phyloP scores from a whole-genome alignment of 2,113 vertebrate genomes.

The Pseudopodoces humilis region DNA sequence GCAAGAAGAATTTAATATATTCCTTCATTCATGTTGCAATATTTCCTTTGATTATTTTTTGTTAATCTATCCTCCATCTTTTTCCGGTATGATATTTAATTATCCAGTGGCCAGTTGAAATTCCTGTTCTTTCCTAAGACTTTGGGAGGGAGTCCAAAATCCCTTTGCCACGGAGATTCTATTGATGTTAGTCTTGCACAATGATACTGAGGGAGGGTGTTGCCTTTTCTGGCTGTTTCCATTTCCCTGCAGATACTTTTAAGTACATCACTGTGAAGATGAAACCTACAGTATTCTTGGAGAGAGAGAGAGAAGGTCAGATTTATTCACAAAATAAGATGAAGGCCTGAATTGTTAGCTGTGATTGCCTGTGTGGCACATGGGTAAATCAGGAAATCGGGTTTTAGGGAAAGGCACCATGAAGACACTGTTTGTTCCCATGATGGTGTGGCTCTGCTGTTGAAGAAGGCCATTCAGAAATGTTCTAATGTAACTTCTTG shows the following conservation, averaged over 20 bases:
- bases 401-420: neutral
- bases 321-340: neutral
- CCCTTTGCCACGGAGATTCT: neutral
- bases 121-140: conserved; percentile 31
- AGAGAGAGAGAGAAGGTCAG: neutral
- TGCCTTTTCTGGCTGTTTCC: neutral
- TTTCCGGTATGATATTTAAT: conserved; percentile 49
- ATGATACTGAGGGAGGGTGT: neutral
- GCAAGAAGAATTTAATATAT: conserved; percentile 56
- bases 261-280: conserved; percentile 65
- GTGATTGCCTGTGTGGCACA: neutral
- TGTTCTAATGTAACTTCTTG: neutral
- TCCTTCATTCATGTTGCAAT: conserved; percentile 58
- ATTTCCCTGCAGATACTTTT: conserved; percentile 2
- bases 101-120: conserved; percentile 63
- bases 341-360: neutral
- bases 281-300: conserved; percentile 9
- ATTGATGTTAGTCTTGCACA: conserved; percentile 24
- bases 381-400: neutral
- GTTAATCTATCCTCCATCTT: conserved; percentile 45
- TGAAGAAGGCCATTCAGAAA: neutral
- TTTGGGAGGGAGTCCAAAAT: neutral
- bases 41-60: conserved; percentile 34
- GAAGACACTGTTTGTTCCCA: neutral
- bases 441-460: neutral